Percentiles rank a stretch among this genome's conserved stretches.
Evolutionary conservation across 2,888 invertebrate genomes (phyloP).

Genomic region (Melanotus villosus): DNA sequence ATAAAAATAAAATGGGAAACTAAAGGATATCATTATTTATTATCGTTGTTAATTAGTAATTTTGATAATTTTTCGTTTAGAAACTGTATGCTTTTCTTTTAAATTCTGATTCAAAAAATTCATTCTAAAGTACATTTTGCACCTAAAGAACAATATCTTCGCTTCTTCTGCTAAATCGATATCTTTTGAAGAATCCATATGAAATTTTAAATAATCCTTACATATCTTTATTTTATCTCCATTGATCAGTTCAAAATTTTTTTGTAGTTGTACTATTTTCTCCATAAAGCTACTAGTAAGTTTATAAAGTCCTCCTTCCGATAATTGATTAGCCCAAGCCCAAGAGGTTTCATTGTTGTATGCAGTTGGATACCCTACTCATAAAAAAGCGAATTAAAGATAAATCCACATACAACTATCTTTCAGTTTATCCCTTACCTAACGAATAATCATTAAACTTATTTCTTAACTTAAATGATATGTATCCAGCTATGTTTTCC

Average conservation of each 20-base stretch:
- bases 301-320: slow-evolving; percentile 30
- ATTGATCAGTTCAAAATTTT: slow-evolving; percentile 7
- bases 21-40: too few species aligned
- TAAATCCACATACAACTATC: too few species aligned
- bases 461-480: slow-evolving; percentile 15
- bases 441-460: slow-evolving; percentile 7
- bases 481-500: slow-evolving; percentile 40
- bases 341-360: not conserved
- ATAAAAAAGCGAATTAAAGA: not conserved
- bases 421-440: too few species aligned
- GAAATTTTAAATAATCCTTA: not conserved
- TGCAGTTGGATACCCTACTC: slow-evolving; percentile 2
- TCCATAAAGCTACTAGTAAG: not conserved
- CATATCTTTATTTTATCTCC: slow-evolving; percentile 1
- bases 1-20: too few species aligned
- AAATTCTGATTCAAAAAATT: not conserved
- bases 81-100: not conserved
- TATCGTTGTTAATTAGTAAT: not conserved
- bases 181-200: not conserved
- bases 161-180: not conserved
- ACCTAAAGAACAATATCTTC: not conserved
- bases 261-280: slow-evolving; percentile 16
- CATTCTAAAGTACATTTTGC: slow-evolving; percentile 13
- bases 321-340: slow-evolving; percentile 6
- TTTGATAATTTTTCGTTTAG: slow-evolving; percentile 8